These are phyloP conservation scores for Daboia siamensis DNA, from an alignment of 2,113 vertebrate genomes.

Conservation along the genomic window DNA sequence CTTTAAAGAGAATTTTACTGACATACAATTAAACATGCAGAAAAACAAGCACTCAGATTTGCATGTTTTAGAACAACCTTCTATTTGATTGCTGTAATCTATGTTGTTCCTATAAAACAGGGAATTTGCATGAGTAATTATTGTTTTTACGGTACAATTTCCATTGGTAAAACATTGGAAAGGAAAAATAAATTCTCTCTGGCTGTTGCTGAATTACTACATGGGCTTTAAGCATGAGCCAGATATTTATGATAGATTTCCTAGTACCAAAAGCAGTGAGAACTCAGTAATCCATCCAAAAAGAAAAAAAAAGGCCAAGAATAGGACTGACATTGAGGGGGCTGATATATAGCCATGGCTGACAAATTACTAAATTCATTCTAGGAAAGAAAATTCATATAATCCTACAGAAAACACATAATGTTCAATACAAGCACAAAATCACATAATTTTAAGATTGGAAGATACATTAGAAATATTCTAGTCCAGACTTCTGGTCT, in stretches of 20 bases:
- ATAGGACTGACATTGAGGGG: too few relatives aligned
- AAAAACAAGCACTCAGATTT: constrained; percentile 29
- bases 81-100: constrained; percentile 26
- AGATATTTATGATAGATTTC: neutral
- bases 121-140: constrained; percentile 8
- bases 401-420: neutral
- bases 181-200: neutral
- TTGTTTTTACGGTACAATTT: neutral
- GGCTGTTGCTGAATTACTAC: constrained; percentile 34
- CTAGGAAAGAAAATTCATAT: neutral
- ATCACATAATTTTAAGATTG: too few relatives aligned
- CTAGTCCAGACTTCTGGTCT: too few relatives aligned
- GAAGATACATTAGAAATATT: too few relatives aligned
- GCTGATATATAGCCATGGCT: too few relatives aligned
- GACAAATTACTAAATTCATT: neutral
- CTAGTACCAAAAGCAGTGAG: too few relatives aligned
- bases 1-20: constrained; percentile 21
- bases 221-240: constrained; percentile 20
- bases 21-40: constrained; percentile 38
- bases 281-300: too few relatives aligned
- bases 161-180: neutral
- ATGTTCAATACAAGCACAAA: neutral
- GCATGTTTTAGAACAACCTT: constrained; percentile 40
- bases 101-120: constrained; percentile 25
- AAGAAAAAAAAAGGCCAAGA: too few relatives aligned